Base-by-base conservation (phyloP, 2,113 vertebrate genomes). In the Melanerpes formicivorus region DNA sequence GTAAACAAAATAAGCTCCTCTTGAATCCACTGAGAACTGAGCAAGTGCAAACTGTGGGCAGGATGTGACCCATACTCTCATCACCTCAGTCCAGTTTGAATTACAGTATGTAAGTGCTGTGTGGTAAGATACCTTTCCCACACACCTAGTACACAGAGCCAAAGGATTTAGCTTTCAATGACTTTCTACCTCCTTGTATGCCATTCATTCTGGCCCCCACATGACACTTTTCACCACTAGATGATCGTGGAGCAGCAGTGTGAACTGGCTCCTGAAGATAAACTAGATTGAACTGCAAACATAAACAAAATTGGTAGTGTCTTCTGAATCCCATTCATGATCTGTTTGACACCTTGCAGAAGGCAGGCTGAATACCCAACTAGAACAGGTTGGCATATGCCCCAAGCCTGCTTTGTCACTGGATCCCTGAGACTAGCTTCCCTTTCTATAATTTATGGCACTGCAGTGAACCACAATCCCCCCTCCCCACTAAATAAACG, bases 141-240 rank as follows among this genome's bases (percentile, higher is more conserved):
- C 10, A 4, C 1, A 1, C 22, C 9, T 37, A 11, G 37, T 29
- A 4, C 8, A 56, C 6, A 73, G 11, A 76, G 3, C 1, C 11
- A 12, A 54, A 58, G 3, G 0, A 25, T 30, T 46, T 52, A n/a
- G 6, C 4, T 74, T 85, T 74, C 46, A 13, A 56, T 5, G 34
- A 29, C 6, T 29, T 77, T 78, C 21, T 70, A 11, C 6, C 44
- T 65, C 18, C 16, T 64, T 9, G 0, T 0, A 2, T 4, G 19
- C 5, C 44, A 13, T 42, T 67, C 27, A 3, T 46, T 55, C 30
- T 5, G 9, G 23, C 19, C 46, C 13, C 48, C 55, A 6, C 8
- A 6, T 15, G 18, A 8, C 5, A 0, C 23, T 62, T 80, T 60
- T 17, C 21, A 44, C 34, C 22, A 2, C 11, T 1, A 32, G 54